These are phyloP conservation scores for Polyommatus iphigenia DNA, from an alignment of 2,888 invertebrate species.

Conservation along the genomic window DNA sequence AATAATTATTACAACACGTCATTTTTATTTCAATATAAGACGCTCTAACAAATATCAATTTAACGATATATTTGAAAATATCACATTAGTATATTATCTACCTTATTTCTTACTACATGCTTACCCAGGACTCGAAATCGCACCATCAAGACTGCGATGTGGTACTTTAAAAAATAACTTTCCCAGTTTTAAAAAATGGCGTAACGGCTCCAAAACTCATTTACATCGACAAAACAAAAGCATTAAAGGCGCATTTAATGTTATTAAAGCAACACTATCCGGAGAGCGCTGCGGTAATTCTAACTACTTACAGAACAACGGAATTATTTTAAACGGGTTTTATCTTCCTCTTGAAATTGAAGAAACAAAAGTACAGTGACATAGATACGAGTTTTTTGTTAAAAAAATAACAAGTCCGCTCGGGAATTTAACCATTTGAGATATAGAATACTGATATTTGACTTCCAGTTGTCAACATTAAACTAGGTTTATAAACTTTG, in stretches of 20 bases:
- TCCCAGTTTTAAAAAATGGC: not conserved
- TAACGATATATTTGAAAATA: too few relatives aligned
- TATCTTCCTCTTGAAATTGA: slow-evolving; percentile 1
- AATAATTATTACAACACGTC: too few relatives aligned
- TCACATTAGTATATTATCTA: not conserved
- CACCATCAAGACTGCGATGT: not conserved
- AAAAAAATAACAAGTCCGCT: not conserved
- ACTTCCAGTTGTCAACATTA: too few relatives aligned
- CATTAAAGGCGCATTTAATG: slow-evolving; percentile 24
- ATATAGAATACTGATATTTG: too few relatives aligned
- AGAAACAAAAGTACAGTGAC: slow-evolving; percentile 12
- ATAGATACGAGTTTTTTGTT: not conserved
- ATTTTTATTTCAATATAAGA: too few relatives aligned
- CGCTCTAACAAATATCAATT: too few relatives aligned
- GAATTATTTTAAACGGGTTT: slow-evolving; percentile 19
- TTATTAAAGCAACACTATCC: slow-evolving; percentile 19
- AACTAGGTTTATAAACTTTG: too few relatives aligned
- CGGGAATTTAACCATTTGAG: not conserved
- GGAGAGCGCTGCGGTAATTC: slow-evolving; percentile 4
- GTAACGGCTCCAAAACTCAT: not conserved
- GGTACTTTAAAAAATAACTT: not conserved
- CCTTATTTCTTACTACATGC: too few relatives aligned
- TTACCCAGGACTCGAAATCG: not conserved
- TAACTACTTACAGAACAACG: slow-evolving; percentile 21
- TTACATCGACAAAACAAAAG: slow-evolving; percentile 18